These are phyloP conservation scores for Nipponia nippon DNA, from an alignment of 2,113 vertebrate species.

Conservation along the genomic window DNA sequence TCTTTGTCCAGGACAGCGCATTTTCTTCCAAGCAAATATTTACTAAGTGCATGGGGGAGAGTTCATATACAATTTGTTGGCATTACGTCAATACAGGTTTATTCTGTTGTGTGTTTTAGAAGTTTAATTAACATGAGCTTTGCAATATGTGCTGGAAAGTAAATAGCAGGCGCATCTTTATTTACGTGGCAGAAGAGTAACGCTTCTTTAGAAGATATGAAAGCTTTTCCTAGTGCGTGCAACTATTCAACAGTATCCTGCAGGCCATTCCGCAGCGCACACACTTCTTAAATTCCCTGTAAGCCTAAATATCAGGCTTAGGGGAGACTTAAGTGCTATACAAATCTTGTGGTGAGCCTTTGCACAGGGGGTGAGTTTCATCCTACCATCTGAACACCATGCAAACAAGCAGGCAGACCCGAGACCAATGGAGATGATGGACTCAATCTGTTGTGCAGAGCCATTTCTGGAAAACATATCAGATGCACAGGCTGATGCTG, in stretches of 20 bases:
- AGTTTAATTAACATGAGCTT: constrained; percentile 8
- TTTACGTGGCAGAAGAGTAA: constrained; percentile 4
- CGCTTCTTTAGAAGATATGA: not conserved
- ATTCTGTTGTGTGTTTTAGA: constrained; percentile 7
- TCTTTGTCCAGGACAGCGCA: not conserved
- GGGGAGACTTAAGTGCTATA: not conserved
- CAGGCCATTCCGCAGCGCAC: not conserved
- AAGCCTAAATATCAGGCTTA: not conserved
- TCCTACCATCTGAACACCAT: not conserved
- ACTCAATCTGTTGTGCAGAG: not conserved
- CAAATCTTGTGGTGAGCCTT: not conserved
- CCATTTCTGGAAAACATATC: not conserved
- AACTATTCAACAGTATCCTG: not conserved
- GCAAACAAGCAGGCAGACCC: not conserved
- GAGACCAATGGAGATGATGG: not conserved
- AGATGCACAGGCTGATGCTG: not conserved
- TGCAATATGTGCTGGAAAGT: constrained; percentile 26
- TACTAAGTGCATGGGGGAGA: not conserved
- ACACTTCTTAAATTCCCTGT: not conserved
- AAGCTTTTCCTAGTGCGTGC: not conserved
- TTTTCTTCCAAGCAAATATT: constrained; percentile 26
- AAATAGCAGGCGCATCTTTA: not conserved
- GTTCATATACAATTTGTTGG: not conserved
- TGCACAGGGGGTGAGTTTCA: not conserved
- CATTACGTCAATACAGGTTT: not conserved